Base-by-base conservation (phyloP, 2,113 vertebrate species). In the Atherinomorus stipes region DNA sequence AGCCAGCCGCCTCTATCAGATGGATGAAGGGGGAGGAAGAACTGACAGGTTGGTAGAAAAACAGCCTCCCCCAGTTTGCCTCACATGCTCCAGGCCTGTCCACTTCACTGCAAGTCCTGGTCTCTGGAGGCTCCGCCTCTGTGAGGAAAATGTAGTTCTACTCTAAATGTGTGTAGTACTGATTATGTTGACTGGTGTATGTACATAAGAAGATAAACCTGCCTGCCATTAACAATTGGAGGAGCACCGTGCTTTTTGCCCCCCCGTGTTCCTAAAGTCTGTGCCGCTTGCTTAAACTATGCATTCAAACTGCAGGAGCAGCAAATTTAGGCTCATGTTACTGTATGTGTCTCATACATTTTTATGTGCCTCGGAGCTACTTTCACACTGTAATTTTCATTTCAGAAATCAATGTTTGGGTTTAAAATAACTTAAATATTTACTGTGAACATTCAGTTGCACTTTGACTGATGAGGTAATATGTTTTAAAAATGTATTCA, bases 1-100 rank as follows among this genome's bases (percentile, higher is more conserved):
- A 97, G 87, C 98, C 97, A 45, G 96, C 97, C 65, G 96, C 97
- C 28, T 95, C 94, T 75, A 96, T 99, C 94, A 92, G 95, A 87
- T 99, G 98, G 98, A 96, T 98, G 95, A 99, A 98, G 91, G 97
- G 96, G 47, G 96, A 95, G 92, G 95, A 96, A 80, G 96, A 98
- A 88, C 94, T 99, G 18, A 93, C 93, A 45, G 98, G 97, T 99
- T 80, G 69, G 88, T 90, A 38, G 75, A 87, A 85, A 75, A 90
- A 84, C 88, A 89, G 82, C 83, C 85, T 83, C 61, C 31, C 70
- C 53, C 49, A 49, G 68, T 89, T 89, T 87, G 72, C 72, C 57
- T 86, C 81, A 81, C 74, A 79, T 23, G 61, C 76, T 79, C 51
- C 68, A 54, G 64, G 57, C 58, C 69, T 77, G 84, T 84, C 76